A percentile compares a stretch with the other conserved stretches of the same genome.
These are phyloP conservation scores for Dipodomys merriami DNA, from an alignment of 2,113 vertebrate species.

Conservation along the genomic window DNA sequence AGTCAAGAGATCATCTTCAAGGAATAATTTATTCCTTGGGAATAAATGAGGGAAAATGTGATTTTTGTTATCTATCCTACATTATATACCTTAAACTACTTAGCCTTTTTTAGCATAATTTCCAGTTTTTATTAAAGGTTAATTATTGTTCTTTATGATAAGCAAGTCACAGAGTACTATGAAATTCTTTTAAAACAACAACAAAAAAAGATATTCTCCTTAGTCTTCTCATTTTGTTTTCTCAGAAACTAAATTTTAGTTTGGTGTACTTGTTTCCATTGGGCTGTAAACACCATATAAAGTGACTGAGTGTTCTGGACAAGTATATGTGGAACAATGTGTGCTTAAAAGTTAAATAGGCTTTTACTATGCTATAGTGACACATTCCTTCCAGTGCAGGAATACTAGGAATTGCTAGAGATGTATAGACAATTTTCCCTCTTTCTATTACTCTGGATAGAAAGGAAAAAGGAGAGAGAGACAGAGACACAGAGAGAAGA, in stretches of 20 bases:
- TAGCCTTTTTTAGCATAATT: conserved; percentile 46
- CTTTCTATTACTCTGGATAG: no score
- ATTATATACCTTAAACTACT: neutral
- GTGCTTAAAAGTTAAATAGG: neutral
- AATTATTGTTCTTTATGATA: conserved; percentile 10
- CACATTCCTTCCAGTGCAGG: neutral
- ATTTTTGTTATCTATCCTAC: conserved; percentile 52
- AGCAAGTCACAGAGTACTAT: neutral
- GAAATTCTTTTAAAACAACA: conserved; percentile 7
- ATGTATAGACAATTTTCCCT: neutral
- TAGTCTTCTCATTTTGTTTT: neutral
- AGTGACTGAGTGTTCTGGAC: neutral
- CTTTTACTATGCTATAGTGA: neutral
- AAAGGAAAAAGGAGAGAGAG: no score
- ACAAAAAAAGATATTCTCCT: neutral
- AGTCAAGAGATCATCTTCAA: conserved; percentile 61
- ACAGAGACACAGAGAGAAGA: no score
- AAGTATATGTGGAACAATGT: neutral
- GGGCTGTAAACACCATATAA: conserved; percentile 1
- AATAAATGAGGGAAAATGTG: conserved; percentile 21
- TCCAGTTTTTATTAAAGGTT: conserved; percentile 24
- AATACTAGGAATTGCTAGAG: neutral
- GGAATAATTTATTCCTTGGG: conserved; percentile 46
- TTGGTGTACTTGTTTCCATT: neutral
- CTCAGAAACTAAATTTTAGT: conserved; percentile 2